phyloP scores from a whole-genome alignment of 2,888 invertebrate genomes.

The Agonopterix alstromeriana region DNA sequence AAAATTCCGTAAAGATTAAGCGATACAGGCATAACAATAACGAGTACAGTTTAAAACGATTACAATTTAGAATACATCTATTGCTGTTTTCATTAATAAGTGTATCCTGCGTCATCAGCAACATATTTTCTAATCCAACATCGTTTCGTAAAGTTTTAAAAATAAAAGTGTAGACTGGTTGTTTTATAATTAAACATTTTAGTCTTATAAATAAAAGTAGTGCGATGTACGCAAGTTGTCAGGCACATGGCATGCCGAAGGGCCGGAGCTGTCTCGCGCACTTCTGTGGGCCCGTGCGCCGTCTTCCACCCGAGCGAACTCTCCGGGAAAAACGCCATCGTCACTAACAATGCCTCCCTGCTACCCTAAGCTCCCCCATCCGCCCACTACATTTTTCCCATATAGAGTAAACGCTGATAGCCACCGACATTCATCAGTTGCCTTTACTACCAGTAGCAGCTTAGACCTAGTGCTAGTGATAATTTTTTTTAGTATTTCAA shows the following conservation, averaged over 20 bases:
- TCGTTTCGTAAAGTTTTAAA: no score
- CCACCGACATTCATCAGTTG: slow-evolving; percentile 23
- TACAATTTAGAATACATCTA: no score
- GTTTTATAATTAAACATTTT: neutral
- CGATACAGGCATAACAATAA: no score
- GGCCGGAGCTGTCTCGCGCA: slow-evolving; percentile 38
- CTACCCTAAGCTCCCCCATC: slow-evolving; percentile 9
- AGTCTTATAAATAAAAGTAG: neutral
- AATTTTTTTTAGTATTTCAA: no score
- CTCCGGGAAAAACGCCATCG: slow-evolving; percentile 23
- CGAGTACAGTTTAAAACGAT: no score
- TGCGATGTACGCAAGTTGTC: slow-evolving; percentile 17
- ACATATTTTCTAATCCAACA: no score
- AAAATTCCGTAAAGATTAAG: no score
- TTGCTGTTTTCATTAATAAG: no score
- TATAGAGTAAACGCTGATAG: slow-evolving; percentile 9
- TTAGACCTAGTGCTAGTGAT: no score
- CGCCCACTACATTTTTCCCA: slow-evolving; percentile 27
- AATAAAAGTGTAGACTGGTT: neutral
- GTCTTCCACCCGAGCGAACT: slow-evolving; percentile 31
- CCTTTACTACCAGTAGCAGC: slow-evolving; percentile 7
- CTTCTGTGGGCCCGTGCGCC: slow-evolving; percentile 17
- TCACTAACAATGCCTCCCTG: slow-evolving; percentile 17
- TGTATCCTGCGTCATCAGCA: no score
- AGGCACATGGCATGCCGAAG: slow-evolving; percentile 22